Base-by-base conservation (phyloP, 2,797 vertebrate genomes). In the Aeoliscus strigatus region DNA sequence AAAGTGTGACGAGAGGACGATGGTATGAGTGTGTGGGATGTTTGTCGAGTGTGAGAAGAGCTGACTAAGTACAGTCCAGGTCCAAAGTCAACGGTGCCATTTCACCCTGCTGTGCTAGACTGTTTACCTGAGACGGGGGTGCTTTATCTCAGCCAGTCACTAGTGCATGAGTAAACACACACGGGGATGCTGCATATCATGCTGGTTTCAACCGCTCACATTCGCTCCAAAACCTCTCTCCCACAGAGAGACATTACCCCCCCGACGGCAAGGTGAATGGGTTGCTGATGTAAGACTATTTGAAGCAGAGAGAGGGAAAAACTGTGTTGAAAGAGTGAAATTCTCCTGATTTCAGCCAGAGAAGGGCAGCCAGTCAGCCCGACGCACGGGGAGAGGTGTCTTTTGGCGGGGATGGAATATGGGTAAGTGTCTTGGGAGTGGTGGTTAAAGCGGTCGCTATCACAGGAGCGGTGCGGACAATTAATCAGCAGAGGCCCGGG, bases 181-280 rank as follows among this genome's bases (percentile, higher is more conserved):
- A 26, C 29, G 34, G 47, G 27, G 17, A 26, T 40, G 24, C 36
- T 48, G 59, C 50, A 51, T 40, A 70, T 75, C 65, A 30, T 27
- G 51, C 61, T 56, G 74, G 54, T 72, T 62, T 35, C 66, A 66
- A 45, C 38, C 58, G 56, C 60, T 60, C 23, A 48, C 73, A 71
- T 73, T 73, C 75, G 70, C 74, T 73, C 69, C 61, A 53, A 70
- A 79, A 71, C 69, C 59, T 39, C 59, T 43, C 69, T 41, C 79
- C 73, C 45, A 55, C 73, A 48, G 68, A 80, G 79, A 82, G 70
- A 80, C 85, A 83, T 81, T 71, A 81, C 81, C 80, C 77, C 82
- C 87, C 78, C 55, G n/a, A 74, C 28, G 79, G 87, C 87, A 90
- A 90, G 87, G 87, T 90, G 85, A 88, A 78, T 33, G 39, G 59